These are phyloP conservation scores for Rhagologus leucostigma DNA, from an alignment of 2,113 vertebrate genomes.

Conservation along the genomic window DNA sequence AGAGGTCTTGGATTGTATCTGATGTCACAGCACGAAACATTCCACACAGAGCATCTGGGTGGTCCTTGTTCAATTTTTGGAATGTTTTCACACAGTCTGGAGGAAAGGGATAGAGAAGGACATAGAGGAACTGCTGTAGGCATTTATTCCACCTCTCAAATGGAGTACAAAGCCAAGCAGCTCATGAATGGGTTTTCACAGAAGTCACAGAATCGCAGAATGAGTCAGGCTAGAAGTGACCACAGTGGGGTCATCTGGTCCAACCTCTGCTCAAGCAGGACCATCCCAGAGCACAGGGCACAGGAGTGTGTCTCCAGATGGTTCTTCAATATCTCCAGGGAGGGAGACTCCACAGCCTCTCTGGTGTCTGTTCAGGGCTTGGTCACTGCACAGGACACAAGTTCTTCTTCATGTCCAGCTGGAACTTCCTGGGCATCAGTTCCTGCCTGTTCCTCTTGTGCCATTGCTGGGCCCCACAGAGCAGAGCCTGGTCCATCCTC, in stretches of 20 bases:
- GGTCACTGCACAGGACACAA: background rate
- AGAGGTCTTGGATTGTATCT: background rate
- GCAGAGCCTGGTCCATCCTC: background rate
- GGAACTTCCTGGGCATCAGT: background rate
- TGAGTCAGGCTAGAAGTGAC: background rate
- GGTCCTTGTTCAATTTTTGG: background rate
- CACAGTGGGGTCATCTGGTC: background rate
- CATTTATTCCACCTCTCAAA: background rate
- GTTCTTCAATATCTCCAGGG: background rate
- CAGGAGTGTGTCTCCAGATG: background rate
- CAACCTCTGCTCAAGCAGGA: background rate
- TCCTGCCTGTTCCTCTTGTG: rapidly evolving
- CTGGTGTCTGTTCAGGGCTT: background rate
- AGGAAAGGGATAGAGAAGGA: background rate
- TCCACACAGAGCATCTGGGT: background rate
- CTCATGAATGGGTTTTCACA: background rate
- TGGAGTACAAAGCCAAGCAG: background rate
- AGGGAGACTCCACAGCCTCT: background rate
- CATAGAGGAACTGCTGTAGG: background rate
- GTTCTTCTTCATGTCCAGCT: background rate
- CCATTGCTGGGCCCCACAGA: background rate
- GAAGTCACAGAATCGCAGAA: background rate
- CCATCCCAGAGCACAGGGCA: background rate
- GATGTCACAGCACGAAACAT: rapidly evolving
- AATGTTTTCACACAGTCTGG: background rate